Conservation (phyloP, 2,797 vertebrate genomes). For the Enteromius viviparus region DNA sequence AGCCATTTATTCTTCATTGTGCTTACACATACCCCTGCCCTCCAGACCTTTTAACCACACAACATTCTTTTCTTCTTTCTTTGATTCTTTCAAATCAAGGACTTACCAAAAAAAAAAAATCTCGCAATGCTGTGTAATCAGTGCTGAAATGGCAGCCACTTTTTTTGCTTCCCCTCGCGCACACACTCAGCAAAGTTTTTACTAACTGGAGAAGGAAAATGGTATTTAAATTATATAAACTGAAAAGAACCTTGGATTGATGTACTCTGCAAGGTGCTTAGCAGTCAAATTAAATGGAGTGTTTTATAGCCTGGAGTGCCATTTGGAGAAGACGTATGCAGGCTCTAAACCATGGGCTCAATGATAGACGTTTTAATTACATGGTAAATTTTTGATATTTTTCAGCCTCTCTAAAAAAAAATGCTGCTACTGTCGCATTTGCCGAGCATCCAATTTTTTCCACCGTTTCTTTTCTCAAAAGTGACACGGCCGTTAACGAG, state of each 20-base stretch:
- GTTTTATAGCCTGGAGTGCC: conserved; percentile 78
- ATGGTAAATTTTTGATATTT: conserved; percentile 82
- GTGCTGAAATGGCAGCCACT: conserved; percentile 45
- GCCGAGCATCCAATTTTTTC: conserved; percentile 67
- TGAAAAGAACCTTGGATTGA: conserved; percentile 73
- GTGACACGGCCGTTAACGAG: conserved; percentile 82
- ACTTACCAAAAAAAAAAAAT: conserved; percentile 48
- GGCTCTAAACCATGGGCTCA: conserved; percentile 72
- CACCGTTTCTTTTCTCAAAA: conserved; percentile 61
- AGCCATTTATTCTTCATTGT: conserved; percentile 72
- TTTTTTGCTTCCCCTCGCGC: conserved; percentile 37
- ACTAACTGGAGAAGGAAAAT: conserved; percentile 72
- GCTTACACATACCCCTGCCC: conserved; percentile 65
- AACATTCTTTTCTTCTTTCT: conserved; percentile 61
- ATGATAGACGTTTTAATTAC: conserved; percentile 87
- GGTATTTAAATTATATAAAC: conserved; percentile 69
- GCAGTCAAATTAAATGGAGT: conserved; percentile 74
- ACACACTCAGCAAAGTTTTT: conserved; percentile 53
- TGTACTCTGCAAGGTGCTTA: conserved; percentile 75
- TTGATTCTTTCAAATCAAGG: conserved; percentile 61
- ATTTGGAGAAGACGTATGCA: conserved; percentile 75
- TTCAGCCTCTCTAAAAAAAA: conserved; percentile 67
- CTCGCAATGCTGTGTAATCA: conserved; percentile 53
- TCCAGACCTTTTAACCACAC: conserved; percentile 63
- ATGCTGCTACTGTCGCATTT: conserved; percentile 58